Conservation (phyloP, 1,140 invertebrate genomes). For the Tetramorium alpestre region DNA sequence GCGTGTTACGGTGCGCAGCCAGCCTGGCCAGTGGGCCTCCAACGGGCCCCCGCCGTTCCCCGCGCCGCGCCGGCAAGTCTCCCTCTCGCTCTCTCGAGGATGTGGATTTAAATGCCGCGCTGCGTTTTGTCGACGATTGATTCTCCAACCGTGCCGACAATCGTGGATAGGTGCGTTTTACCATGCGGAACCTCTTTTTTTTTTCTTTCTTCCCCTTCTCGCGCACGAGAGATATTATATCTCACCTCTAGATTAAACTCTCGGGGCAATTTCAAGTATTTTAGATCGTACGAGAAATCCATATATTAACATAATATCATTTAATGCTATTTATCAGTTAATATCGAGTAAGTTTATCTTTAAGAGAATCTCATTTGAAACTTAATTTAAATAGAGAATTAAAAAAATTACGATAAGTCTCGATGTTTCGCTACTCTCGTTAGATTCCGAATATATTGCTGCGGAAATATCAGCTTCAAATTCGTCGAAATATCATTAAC, state of each 20-base stretch:
- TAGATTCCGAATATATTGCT: background rate
- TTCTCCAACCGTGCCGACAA: constrained; percentile 58
- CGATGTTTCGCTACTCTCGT: no score
- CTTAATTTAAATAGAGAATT: background rate
- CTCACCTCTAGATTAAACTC: constrained; percentile 6
- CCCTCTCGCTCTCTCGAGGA: constrained; percentile 57
- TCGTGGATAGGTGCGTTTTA: constrained; percentile 31
- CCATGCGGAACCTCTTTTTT: constrained; percentile 33
- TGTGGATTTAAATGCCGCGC: constrained; percentile 74
- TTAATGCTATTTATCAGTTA: background rate
- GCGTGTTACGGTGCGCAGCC: constrained; percentile 80
- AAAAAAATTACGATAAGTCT: background rate
- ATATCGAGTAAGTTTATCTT: background rate
- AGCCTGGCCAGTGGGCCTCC: constrained; percentile 60
- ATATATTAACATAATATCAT: background rate
- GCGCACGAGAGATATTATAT: background rate
- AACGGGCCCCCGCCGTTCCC: constrained; percentile 38
- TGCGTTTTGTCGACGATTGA: constrained; percentile 70
- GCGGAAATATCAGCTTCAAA: constrained; percentile 1
- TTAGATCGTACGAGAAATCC: background rate
- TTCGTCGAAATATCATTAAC: constrained; percentile 7
- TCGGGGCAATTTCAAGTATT: background rate
- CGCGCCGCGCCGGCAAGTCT: background rate
- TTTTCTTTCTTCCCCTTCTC: background rate
- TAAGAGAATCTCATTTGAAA: background rate